phyloP scores from a whole-genome alignment of 1,140 invertebrate genomes.

The Leptopilina clavipes region DNA sequence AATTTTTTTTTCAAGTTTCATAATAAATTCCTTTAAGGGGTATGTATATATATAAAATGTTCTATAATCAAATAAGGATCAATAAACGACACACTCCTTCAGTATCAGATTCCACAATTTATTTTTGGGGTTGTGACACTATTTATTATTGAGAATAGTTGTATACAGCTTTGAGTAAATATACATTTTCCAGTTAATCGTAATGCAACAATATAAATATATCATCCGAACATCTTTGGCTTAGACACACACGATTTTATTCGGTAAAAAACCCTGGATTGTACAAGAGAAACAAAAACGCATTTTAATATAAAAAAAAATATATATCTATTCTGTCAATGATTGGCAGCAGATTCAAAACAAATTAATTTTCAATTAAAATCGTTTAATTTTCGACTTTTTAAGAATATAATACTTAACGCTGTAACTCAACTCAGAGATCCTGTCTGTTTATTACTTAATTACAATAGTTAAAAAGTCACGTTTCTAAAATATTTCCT shows the following conservation, averaged over 20 bases:
- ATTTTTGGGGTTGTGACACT: slow-evolving; percentile 54
- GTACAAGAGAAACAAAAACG: slow-evolving; percentile 33
- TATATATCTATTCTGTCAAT: neutral
- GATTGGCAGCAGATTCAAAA: neutral
- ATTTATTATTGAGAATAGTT: slow-evolving; percentile 63
- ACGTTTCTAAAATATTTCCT: neutral
- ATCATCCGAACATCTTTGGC: slow-evolving; percentile 71
- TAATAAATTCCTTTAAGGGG: slow-evolving; percentile 19
- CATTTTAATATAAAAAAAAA: slow-evolving; percentile 28
- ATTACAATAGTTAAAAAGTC: neutral
- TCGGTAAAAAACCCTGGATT: slow-evolving; percentile 57
- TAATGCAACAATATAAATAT: slow-evolving; percentile 66
- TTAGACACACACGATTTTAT: slow-evolving; percentile 59
- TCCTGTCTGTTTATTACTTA: neutral
- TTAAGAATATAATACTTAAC: neutral
- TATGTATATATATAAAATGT: slow-evolving; percentile 39
- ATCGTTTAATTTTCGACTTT: neutral
- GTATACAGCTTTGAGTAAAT: slow-evolving; percentile 62
- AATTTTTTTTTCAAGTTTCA: neutral
- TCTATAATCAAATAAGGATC: slow-evolving; percentile 39
- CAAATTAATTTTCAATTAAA: neutral
- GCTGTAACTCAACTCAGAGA: slow-evolving; percentile 18
- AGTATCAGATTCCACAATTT: slow-evolving; percentile 34
- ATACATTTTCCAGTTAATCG: slow-evolving; percentile 60
- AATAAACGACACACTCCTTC: slow-evolving; percentile 33